Percentiles rank a stretch among this genome's conserved stretches.
These are phyloP conservation scores for Rhorus exstirpatorius DNA, from an alignment of 2,888 invertebrate species.

Conservation along the genomic window DNA sequence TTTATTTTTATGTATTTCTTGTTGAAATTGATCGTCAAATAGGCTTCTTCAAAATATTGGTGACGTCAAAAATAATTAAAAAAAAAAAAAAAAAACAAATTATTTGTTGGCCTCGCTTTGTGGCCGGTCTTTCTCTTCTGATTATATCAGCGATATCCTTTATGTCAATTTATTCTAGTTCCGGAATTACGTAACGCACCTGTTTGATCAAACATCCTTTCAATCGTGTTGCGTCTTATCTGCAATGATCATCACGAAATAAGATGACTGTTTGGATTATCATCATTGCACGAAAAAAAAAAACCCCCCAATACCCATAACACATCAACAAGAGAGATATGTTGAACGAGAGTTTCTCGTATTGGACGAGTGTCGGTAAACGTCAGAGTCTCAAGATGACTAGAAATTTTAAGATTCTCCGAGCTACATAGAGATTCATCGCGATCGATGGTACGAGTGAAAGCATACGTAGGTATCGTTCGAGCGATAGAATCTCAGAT, in stretches of 20 bases:
- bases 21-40: no score
- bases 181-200: neutral
- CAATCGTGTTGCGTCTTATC: neutral
- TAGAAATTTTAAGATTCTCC: conserved; percentile 11
- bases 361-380: conserved; percentile 24
- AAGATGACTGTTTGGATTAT: neutral
- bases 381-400: conserved; percentile 17
- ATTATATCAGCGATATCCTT: neutral
- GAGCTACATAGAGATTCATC: conserved; percentile 11
- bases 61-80: no score
- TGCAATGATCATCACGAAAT: neutral
- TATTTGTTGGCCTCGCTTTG: neutral
- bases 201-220: neutral
- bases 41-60: no score
- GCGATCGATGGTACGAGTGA: conserved; percentile 13
- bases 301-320: neutral
- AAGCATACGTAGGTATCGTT: neutral
- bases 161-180: neutral
- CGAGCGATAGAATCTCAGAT: neutral
- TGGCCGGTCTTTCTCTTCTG: no score
- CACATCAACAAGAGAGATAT: neutral
- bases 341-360: neutral
- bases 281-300: neutral
- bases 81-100: no score
- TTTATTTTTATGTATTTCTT: no score